Evolutionary conservation across 2,797 vertebrate genomes (phyloP).

Genomic region (Meda fulgida): DNA sequence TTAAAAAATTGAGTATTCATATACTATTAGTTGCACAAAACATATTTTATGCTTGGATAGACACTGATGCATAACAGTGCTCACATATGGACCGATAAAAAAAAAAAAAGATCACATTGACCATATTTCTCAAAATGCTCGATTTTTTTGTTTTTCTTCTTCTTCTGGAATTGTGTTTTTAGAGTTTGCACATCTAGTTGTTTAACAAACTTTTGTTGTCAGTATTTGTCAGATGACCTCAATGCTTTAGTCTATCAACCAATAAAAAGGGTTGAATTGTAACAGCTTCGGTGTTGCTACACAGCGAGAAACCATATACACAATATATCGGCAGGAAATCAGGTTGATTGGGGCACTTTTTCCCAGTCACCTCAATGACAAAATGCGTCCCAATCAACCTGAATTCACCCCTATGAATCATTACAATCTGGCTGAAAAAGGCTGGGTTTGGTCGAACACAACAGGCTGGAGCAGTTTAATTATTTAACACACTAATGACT

Average conservation of each 20-base stretch:
- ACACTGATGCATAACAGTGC: not conserved
- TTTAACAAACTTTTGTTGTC: not conserved
- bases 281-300: not conserved
- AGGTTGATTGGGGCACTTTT: not conserved
- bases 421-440: constrained; percentile 37
- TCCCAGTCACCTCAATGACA: not conserved
- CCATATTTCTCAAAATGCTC: not conserved
- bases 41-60: not conserved
- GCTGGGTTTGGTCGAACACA: constrained; percentile 4
- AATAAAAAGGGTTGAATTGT: not conserved
- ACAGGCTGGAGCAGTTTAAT: constrained; percentile 28
- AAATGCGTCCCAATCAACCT: not conserved
- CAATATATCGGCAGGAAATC: not conserved
- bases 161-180: not conserved
- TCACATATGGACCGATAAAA: not conserved
- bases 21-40: not conserved
- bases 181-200: not conserved
- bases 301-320: not conserved
- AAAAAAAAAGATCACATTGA: not conserved
- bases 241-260: not conserved
- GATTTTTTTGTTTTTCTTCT: no score
- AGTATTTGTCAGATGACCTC: not conserved
- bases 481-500: constrained; percentile 48
- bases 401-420: constrained; percentile 8
- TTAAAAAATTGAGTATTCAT: not conserved